Evolutionary conservation across 2,888 invertebrate species (phyloP).

Genomic region (Endomychus coccineus): DNA sequence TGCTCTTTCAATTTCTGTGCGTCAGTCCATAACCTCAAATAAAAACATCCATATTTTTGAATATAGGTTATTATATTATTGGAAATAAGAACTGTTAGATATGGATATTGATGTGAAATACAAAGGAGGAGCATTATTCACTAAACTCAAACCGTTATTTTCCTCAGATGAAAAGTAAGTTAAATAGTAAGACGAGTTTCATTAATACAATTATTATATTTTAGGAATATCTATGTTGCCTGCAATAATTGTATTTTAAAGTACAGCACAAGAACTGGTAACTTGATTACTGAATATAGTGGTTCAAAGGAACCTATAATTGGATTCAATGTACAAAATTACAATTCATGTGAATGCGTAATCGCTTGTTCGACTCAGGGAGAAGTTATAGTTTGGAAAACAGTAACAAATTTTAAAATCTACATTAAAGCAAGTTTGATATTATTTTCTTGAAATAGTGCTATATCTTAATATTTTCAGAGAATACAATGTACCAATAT

Average conservation of each 20-base stretch:
- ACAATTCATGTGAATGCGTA: conserved; percentile 43
- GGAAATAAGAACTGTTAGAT: too few species aligned
- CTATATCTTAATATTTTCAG: conserved; percentile 21
- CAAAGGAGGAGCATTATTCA: conserved; percentile 57
- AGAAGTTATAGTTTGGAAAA: conserved; percentile 52
- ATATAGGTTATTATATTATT: too few species aligned
- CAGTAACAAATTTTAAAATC: conserved; percentile 46
- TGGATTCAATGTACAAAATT: conserved; percentile 45
- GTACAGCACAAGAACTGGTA: conserved; percentile 59
- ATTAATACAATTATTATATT: too few species aligned
- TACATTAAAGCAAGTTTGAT: conserved; percentile 46
- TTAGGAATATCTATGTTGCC: conserved; percentile 55
- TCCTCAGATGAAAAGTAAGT: conserved; percentile 57
- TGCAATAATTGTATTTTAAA: conserved; percentile 54
- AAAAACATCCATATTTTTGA: too few species aligned
- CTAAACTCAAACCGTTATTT: conserved; percentile 54
- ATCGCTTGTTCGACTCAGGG: conserved; percentile 52
- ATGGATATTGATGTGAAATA: too few species aligned
- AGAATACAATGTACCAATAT: conserved; percentile 16
- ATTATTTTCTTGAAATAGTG: conserved; percentile 20
- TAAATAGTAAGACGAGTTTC: conserved; percentile 11
- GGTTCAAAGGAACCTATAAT: conserved; percentile 48
- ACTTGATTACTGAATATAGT: conserved; percentile 51
- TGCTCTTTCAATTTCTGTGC: too few species aligned
- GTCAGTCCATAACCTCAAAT: too few species aligned